phyloP scores from a whole-genome alignment of 2,888 invertebrate genomes.

The Phyto melanocephala region DNA sequence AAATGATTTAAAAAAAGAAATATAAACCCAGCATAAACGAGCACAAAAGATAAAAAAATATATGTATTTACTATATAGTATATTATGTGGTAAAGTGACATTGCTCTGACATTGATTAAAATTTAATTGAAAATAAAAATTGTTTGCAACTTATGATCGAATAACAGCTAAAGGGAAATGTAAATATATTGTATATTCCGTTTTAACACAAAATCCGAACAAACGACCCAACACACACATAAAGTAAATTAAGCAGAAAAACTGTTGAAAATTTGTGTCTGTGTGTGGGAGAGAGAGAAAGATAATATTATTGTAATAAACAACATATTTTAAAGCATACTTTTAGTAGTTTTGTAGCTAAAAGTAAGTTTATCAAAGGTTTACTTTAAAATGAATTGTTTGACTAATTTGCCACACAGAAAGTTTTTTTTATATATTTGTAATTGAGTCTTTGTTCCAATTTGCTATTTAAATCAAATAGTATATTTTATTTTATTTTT shows the following conservation, averaged over 20 bases:
- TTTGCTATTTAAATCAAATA: too few relatives aligned
- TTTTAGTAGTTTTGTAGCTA: too few relatives aligned
- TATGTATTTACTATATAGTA: slow-evolving; percentile 4
- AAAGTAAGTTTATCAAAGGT: too few relatives aligned
- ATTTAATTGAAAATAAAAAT: slow-evolving; percentile 68
- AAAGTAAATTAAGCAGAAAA: slow-evolving; percentile 47
- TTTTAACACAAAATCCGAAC: slow-evolving; percentile 20
- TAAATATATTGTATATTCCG: slow-evolving; percentile 35
- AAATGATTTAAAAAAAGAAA: slow-evolving; percentile 33
- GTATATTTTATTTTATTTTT: too few relatives aligned
- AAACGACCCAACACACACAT: neutral
- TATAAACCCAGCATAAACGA: neutral
- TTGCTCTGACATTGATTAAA: slow-evolving; percentile 66
- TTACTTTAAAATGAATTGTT: too few relatives aligned
- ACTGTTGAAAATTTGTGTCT: neutral
- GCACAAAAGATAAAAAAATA: slow-evolving; percentile 6
- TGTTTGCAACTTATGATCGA: slow-evolving; percentile 53
- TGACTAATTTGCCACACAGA: too few relatives aligned
- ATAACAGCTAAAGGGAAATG: slow-evolving; percentile 42
- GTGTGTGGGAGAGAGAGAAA: neutral
- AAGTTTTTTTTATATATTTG: too few relatives aligned
- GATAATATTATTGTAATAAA: too few relatives aligned
- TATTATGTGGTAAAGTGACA: slow-evolving; percentile 50
- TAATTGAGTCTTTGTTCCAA: too few relatives aligned
- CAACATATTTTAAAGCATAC: neutral